phyloP scores from a whole-genome alignment of 2,797 vertebrate species.

The Ctenosaura bakeri region DNA sequence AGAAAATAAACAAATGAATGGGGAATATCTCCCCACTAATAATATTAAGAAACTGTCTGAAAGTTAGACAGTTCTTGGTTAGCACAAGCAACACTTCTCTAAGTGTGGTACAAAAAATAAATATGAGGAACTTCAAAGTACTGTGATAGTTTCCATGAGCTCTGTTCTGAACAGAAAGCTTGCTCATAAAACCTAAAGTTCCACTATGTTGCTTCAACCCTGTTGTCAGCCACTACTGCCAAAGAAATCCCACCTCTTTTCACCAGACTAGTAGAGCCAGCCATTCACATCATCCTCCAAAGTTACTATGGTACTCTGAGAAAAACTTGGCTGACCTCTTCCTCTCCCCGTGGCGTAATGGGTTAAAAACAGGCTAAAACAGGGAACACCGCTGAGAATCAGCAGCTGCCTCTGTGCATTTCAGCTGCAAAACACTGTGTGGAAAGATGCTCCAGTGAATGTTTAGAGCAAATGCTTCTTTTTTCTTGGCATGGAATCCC shows the following conservation, averaged over 20 bases:
- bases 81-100: not conserved
- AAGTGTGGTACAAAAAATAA: not conserved
- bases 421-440: not conserved
- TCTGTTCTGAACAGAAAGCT: not conserved
- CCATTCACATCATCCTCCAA: not conserved
- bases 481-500: conserved; percentile 67
- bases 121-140: not conserved
- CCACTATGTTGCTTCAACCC: not conserved
- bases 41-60: not conserved
- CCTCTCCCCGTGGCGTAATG: not conserved
- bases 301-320: not conserved
- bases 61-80: not conserved
- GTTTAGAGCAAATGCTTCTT: conserved; percentile 44
- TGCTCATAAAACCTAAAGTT: not conserved
- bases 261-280: not conserved
- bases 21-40: too few species aligned
- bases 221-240: not conserved
- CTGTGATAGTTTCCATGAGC: not conserved
- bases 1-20: too few species aligned
- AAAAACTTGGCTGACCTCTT: conserved; percentile 8
- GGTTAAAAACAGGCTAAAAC: not conserved
- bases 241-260: not conserved
- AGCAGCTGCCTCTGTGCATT: not conserved
- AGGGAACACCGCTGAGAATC: not conserved
- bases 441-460: conserved; percentile 30